Evolutionary conservation across 2,797 vertebrate species (phyloP), one percentile per base, ranked within the genome.

Genomic region (Melopsittacus undulatus): DNA sequence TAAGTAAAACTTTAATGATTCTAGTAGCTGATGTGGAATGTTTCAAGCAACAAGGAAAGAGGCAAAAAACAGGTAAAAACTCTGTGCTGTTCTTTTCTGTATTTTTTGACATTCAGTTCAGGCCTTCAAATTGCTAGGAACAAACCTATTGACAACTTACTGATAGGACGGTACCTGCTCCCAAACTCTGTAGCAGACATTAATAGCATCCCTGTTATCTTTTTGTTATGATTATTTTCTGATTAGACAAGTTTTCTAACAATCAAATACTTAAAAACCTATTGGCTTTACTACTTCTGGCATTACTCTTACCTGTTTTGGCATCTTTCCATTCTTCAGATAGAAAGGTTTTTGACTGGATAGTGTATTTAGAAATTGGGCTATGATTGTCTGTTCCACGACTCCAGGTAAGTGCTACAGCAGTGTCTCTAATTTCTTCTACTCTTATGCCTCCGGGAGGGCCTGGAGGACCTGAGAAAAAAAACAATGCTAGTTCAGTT

Each of bases 371-470:
- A 95, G 99, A 99, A 97, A 99, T 99, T 84, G 99, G 99, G 92
- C 98, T 99, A 83, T 99, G 99, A 98, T 99, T 99, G 97, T 99
- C 99, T 87, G 99, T 98, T 61, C 99, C 99, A 6, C 98, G 98
- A 96, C 99, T 99, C 99, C 99, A 99, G 29, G 98, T 98, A 84
- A 99, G 96, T 13, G 97, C 98, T 70, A 98, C 98, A 38, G 96
- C 98, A 90, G 98, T 99, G 80, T 98, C 98, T 93, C 95, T 98
- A 62, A 98, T 98, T 45, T 99, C 97, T 94, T 98, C 98, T 95
- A 99, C 97, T 96, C 98, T 98, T 78, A 99, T 97, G 64, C 99
- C 99, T 72, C 99, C 99, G 13, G 99, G 99, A 57, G 99, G 98
- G 36, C 99, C 99, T 3, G 99, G 99, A 57, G 99, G 99, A 70